Evolutionary conservation across 64 coral and sea anemone genomes (phyloP).

Genomic region (Porites australiensis): DNA sequence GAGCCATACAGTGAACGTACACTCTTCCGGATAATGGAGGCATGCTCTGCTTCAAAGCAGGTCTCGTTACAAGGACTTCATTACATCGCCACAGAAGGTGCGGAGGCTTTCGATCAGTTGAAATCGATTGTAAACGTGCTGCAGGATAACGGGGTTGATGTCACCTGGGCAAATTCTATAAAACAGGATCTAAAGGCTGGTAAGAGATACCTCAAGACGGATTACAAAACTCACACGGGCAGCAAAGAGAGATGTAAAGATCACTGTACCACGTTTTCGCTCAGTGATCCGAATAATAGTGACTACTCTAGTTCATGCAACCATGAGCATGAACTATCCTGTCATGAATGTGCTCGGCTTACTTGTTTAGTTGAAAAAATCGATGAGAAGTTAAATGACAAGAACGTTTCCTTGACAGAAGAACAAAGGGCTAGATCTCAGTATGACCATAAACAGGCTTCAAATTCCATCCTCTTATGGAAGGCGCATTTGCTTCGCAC

Average conservation of each 20-base stretch:
- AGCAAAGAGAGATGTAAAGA: not conserved
- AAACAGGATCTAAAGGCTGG: constrained; percentile 1
- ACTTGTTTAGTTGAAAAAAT: too few species aligned
- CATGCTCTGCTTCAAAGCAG: constrained; percentile 7
- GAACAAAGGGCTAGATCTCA: too few species aligned
- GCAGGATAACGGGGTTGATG: too few species aligned
- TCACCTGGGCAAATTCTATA: not conserved
- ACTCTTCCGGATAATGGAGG: not conserved
- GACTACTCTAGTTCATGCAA: too few species aligned
- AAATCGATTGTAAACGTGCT: not conserved
- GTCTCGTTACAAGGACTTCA: not conserved
- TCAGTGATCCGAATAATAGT: too few species aligned
- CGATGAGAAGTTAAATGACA: too few species aligned
- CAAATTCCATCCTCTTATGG: too few species aligned
- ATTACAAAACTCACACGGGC: not conserved
- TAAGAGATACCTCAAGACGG: not conserved
- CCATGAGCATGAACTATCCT: too few species aligned
- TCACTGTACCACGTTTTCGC: too few species aligned
- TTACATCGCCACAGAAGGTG: constrained; percentile 5
- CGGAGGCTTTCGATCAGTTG: not conserved
- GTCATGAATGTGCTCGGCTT: too few species aligned
- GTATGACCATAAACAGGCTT: not conserved
- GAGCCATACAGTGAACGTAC: not conserved
- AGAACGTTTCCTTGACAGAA: too few species aligned
- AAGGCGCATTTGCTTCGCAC: too few species aligned